phyloP scores from a whole-genome alignment of 2,888 invertebrate species.

The Tipula lateralis region DNA sequence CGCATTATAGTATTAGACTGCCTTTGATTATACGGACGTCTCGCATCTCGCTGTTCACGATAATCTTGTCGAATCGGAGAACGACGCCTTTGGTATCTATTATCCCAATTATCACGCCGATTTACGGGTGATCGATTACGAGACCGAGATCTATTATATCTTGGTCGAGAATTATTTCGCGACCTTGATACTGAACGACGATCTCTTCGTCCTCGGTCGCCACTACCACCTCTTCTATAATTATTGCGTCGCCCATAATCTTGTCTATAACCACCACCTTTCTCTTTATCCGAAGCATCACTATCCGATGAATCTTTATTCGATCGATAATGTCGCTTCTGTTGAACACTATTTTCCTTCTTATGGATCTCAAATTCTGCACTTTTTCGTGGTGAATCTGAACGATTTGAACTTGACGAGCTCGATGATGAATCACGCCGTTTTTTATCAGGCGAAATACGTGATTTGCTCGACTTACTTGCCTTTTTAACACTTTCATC shows the following conservation, averaged over 20 bases:
- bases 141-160: neutral
- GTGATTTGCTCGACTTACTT: slow-evolving; percentile 38
- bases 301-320: slow-evolving; percentile 75
- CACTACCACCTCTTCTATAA: slow-evolving; percentile 33
- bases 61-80: slow-evolving; percentile 36
- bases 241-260: slow-evolving; percentile 37
- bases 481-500: slow-evolving; percentile 39
- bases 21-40: slow-evolving; percentile 38
- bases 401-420: slow-evolving; percentile 29
- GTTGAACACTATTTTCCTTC: slow-evolving; percentile 76
- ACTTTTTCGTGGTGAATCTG: slow-evolving; percentile 33
- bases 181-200: neutral
- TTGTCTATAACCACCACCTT: slow-evolving; percentile 36
- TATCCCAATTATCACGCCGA: slow-evolving; percentile 36
- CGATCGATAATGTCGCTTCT: slow-evolving; percentile 82
- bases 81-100: slow-evolving; percentile 2
- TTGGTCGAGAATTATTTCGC: neutral
- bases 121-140: slow-evolving; percentile 30
- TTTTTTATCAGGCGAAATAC: slow-evolving; percentile 25
- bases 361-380: slow-evolving; percentile 66
- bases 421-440: slow-evolving; percentile 28
- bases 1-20: slow-evolving; percentile 7
- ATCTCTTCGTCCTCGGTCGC: slow-evolving; percentile 31
- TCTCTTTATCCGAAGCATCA: slow-evolving; percentile 45
- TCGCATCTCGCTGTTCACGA: slow-evolving; percentile 37